phyloP scores from a whole-genome alignment of 2,113 vertebrate genomes.

The human (Homo sapiens) region GRCh38 chr2:95104001-95104500 shows the following conservation, averaged over 20 bases:
- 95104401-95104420: not conserved
- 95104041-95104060: not conserved
- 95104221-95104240: not conserved
- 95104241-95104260: not conserved
- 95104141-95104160: not conserved
- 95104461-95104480: not conserved
- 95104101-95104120: not conserved
- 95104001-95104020: not conserved
- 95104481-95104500: not conserved
- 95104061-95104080: constrained; percentile 13
- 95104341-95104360: not conserved
- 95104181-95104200: not conserved
- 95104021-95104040: not conserved
- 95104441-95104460: not conserved
- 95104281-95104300: not conserved
- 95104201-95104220: not conserved
- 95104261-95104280: not conserved
- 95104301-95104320: not conserved
- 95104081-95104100: not conserved
- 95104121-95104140: not conserved
- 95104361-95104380: not conserved
- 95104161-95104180: not conserved
- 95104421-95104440: not conserved
- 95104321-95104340: not conserved
- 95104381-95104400: not conserved